These are phyloP conservation scores for Ammodytes marinus DNA, from an alignment of 2,113 vertebrate species.

Conservation along the genomic window DNA sequence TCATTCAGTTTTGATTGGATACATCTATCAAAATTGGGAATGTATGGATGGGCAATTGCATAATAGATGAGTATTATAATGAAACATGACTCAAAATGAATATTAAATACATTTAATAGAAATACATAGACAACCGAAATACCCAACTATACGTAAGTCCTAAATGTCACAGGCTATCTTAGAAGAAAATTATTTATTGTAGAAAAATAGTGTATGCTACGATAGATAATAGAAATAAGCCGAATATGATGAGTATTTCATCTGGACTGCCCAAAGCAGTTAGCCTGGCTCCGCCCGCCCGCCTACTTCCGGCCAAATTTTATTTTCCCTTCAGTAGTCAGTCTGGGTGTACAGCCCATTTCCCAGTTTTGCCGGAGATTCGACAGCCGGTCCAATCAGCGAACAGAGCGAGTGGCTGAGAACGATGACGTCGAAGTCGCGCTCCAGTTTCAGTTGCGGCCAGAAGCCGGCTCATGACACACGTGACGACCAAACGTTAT, in stretches of 20 bases:
- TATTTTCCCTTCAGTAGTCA: too few relatives aligned
- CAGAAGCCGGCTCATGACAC: too few relatives aligned
- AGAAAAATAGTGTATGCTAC: neutral
- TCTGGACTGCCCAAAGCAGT: constrained; percentile 42
- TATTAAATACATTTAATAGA: constrained; percentile 44
- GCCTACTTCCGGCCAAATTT: too few relatives aligned
- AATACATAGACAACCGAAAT: constrained; percentile 7
- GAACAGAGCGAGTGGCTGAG: too few relatives aligned
- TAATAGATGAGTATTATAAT: constrained; percentile 4
- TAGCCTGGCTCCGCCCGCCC: too few relatives aligned
- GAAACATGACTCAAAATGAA: constrained; percentile 17
- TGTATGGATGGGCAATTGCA: neutral
- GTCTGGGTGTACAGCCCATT: too few relatives aligned
- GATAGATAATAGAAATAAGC: neutral
- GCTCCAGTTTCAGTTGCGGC: too few relatives aligned
- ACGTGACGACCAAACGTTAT: too few relatives aligned
- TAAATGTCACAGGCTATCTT: neutral
- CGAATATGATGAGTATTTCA: constrained; percentile 23
- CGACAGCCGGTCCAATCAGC: too few relatives aligned
- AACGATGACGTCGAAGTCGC: too few relatives aligned
- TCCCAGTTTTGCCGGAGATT: too few relatives aligned
- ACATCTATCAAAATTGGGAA: neutral
- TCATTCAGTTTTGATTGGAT: neutral
- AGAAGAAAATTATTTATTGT: neutral
- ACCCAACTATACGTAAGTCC: neutral